phyloP scores from a whole-genome alignment of 2,113 vertebrate species.

The Rhea americana region DNA sequence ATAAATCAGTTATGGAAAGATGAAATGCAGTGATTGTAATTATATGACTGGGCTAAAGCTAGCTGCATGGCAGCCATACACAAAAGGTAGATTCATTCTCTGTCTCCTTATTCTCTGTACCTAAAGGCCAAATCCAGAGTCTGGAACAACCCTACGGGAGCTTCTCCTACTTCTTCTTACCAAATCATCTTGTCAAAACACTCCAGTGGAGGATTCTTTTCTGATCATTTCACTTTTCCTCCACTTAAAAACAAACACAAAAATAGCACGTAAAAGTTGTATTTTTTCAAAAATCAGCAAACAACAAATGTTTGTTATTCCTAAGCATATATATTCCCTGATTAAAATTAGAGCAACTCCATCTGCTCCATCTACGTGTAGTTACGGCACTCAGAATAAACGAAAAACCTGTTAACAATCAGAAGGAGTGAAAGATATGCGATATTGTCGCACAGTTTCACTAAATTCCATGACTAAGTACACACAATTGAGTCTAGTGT shows the following conservation, averaged over 20 bases:
- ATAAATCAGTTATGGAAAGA: neutral
- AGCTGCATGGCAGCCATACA: neutral
- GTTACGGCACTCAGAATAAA: neutral
- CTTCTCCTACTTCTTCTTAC: neutral
- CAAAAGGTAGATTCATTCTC: neutral
- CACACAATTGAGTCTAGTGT: neutral
- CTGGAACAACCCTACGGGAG: neutral
- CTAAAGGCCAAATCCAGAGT: neutral
- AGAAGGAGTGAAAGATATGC: neutral
- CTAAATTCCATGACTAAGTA: neutral
- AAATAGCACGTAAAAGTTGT: neutral
- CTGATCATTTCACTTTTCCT: neutral
- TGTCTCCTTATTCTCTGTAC: accelerated
- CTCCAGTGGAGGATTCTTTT: neutral
- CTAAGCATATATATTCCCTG: neutral
- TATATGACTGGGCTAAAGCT: neutral
- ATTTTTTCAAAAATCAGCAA: neutral
- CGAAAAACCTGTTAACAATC: neutral
- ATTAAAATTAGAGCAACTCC: neutral
- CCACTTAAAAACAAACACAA: neutral
- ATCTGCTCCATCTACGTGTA: neutral
- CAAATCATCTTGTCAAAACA: neutral
- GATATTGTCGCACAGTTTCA: neutral
- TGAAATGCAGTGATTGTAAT: neutral
- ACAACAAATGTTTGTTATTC: neutral